Conservation (phyloP, 2,797 vertebrate genomes). For the Falco biarmicus region DNA sequence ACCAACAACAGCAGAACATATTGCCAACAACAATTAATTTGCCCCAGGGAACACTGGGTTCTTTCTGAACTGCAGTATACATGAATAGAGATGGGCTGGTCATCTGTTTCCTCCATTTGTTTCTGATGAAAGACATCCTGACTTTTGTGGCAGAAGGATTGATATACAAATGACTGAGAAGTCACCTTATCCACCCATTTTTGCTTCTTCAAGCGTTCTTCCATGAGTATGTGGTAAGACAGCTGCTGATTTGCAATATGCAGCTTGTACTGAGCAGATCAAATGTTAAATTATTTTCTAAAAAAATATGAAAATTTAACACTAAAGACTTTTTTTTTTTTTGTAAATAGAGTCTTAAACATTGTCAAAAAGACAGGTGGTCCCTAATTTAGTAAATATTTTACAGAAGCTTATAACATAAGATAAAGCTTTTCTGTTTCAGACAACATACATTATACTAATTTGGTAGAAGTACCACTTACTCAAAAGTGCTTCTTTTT, state of each 20-base stretch:
- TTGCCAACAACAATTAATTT: slow-evolving; percentile 15
- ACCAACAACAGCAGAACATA: not conserved
- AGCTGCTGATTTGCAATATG: not conserved
- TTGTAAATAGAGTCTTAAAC: not conserved
- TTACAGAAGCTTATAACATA: not conserved
- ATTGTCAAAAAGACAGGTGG: not conserved
- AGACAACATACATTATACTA: not conserved
- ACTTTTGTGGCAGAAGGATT: not conserved
- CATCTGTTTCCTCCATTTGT: not conserved
- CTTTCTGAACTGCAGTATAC: not conserved
- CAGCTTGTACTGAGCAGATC: not conserved
- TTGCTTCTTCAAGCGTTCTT: not conserved
- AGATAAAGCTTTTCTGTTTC: not conserved
- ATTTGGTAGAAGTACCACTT: not conserved
- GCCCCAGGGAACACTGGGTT: not conserved
- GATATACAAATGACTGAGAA: not conserved
- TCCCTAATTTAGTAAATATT: not conserved
- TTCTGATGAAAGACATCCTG: not conserved
- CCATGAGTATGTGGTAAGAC: not conserved
- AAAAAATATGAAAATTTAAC: not conserved
- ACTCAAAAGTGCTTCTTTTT: not conserved
- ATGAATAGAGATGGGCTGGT: not conserved
- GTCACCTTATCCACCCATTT: not conserved
- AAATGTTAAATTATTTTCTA: not conserved
- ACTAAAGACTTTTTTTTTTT: not conserved